Conservation (phyloP, 2,888 invertebrate genomes). For the Rhimphoctona megacephalus region DNA sequence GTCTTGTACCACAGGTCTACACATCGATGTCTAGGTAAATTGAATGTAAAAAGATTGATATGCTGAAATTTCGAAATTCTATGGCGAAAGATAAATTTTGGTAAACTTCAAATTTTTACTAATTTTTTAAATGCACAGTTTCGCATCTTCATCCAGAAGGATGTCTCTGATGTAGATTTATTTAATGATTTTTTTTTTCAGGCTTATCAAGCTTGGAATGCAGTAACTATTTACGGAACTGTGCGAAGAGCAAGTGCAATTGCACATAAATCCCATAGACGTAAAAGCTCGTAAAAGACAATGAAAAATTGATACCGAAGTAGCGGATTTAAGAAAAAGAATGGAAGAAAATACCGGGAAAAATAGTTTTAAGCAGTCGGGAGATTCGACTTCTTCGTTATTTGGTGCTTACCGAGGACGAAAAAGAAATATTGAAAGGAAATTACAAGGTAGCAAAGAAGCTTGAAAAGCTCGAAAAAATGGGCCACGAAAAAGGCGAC, state of each 20-base stretch:
- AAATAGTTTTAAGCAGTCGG: conserved; percentile 95
- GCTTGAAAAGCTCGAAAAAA: conserved; percentile 94
- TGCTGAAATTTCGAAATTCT: background rate
- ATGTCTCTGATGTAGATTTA: background rate
- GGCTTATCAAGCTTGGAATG: conserved; percentile 90
- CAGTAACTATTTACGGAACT: conserved; percentile 91
- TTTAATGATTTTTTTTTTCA: conserved; percentile 73
- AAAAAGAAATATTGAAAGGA: conserved; percentile 95
- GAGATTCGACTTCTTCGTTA: conserved; percentile 95
- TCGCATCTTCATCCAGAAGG: too few relatives aligned
- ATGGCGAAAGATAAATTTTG: background rate
- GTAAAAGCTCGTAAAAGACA: conserved; percentile 95
- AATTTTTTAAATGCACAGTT: background rate
- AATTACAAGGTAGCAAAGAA: conserved; percentile 95
- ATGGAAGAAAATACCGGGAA: conserved; percentile 91
- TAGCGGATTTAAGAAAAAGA: conserved; percentile 93
- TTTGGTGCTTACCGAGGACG: conserved; percentile 95
- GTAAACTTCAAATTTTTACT: background rate
- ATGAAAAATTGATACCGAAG: conserved; percentile 96
- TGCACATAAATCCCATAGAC: conserved; percentile 94
- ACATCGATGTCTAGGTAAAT: conserved; percentile 88
- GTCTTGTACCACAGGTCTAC: conserved; percentile 94
- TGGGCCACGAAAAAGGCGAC: conserved; percentile 90
- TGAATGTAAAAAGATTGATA: background rate
- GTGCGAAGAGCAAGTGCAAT: conserved; percentile 92